These are phyloP conservation scores for Sipunculus nudus DNA, from an alignment of 2,888 invertebrate species.

Conservation along the genomic window DNA sequence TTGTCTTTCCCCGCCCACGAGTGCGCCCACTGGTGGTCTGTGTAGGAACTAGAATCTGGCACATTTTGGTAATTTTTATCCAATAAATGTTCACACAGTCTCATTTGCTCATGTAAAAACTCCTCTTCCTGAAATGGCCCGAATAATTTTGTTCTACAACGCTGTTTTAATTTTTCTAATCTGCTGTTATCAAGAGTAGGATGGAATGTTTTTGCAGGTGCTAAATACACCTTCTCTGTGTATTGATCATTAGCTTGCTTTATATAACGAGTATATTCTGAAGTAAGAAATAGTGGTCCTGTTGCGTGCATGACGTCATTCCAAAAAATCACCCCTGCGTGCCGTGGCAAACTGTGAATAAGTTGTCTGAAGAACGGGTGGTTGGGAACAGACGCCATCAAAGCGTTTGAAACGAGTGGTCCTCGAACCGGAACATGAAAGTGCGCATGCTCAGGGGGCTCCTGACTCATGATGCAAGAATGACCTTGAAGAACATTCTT, in stretches of 20 bases:
- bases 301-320: slow-evolving; percentile 31
- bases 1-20: slow-evolving; percentile 33
- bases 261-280: too few species aligned
- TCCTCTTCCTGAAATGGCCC: slow-evolving; percentile 4
- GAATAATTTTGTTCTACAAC: slow-evolving; percentile 11
- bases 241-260: neutral
- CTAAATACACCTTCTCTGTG: slow-evolving; percentile 15
- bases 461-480: slow-evolving; percentile 32
- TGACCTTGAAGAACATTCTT: slow-evolving; percentile 25
- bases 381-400: slow-evolving; percentile 31
- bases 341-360: slow-evolving; percentile 15
- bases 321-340: slow-evolving; percentile 18
- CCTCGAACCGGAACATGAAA: slow-evolving; percentile 16
- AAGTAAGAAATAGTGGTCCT: neutral
- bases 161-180: slow-evolving; percentile 29
- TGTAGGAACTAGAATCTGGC: slow-evolving; percentile 13
- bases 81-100: slow-evolving; percentile 18
- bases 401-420: slow-evolving; percentile 34
- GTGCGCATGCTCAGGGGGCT: slow-evolving; percentile 33
- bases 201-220: slow-evolving; percentile 30
- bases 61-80: neutral
- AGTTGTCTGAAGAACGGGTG: slow-evolving; percentile 27
- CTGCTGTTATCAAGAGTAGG: slow-evolving; percentile 29
- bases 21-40: slow-evolving; percentile 37
- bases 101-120: slow-evolving; percentile 4